Percentiles rank a stretch among this genome's conserved stretches.
phyloP scores from a whole-genome alignment of 2,888 invertebrate genomes.

The Trachelus tabidus region DNA sequence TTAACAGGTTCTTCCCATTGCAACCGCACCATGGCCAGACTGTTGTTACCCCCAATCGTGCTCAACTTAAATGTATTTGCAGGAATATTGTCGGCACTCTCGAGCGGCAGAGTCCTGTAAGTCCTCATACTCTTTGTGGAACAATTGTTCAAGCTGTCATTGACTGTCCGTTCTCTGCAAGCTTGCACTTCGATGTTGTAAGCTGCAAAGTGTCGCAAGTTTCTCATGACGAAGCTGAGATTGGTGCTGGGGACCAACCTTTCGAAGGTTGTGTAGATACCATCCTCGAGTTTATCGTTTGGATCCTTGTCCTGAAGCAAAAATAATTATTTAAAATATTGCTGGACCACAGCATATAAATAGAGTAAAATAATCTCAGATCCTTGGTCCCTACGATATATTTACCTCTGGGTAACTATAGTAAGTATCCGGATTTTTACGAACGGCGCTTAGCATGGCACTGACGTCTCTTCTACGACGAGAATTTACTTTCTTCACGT shows the following conservation, averaged over 20 bases:
- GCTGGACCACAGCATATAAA: constrained; percentile 28
- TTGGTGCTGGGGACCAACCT: constrained; percentile 46
- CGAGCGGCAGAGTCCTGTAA: constrained; percentile 67
- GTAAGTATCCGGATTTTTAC: background rate
- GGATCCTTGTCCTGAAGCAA: background rate
- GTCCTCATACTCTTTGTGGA: constrained; percentile 67
- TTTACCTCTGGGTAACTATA: constrained; percentile 34
- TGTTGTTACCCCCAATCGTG: constrained; percentile 54
- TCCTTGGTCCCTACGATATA: constrained; percentile 1
- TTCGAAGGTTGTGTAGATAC: constrained; percentile 39
- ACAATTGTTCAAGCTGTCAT: constrained; percentile 68
- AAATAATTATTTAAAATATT: background rate
- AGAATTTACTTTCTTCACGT: constrained; percentile 66
- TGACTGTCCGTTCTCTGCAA: constrained; percentile 75
- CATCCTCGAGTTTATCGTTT: constrained; percentile 37
- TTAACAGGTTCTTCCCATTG: constrained; percentile 83
- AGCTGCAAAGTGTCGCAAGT: constrained; percentile 81
- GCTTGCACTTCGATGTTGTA: constrained; percentile 83
- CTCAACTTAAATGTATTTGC: constrained; percentile 44
- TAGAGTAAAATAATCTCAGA: background rate
- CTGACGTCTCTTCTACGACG: constrained; percentile 37
- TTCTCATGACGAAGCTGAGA: constrained; percentile 68
- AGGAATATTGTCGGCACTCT: constrained; percentile 59
- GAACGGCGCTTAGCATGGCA: background rate
- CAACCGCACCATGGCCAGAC: constrained; percentile 73